These are phyloP conservation scores for Macrotrachela quadricornifera DNA, from an alignment of 1,140 invertebrate genomes.

Conservation along the genomic window DNA sequence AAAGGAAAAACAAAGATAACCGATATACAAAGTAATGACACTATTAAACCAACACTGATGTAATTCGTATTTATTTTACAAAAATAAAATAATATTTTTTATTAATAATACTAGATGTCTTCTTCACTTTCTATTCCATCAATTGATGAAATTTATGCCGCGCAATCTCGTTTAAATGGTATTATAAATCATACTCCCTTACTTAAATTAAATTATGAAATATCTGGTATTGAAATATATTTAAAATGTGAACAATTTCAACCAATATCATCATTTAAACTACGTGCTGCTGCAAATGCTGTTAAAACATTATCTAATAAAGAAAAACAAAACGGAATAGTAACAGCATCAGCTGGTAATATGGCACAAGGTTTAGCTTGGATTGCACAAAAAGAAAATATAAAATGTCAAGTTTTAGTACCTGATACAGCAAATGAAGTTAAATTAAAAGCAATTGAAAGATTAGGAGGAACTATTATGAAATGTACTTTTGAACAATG, in stretches of 20 bases:
- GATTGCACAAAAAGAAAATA: slow-evolving; percentile 10
- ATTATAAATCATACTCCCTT: slow-evolving; percentile 8
- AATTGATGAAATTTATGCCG: slow-evolving; percentile 7
- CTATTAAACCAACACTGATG: too few relatives aligned
- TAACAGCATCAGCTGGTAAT: slow-evolving; percentile 21
- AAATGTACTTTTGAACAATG: slow-evolving; percentile 17
- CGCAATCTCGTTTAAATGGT: slow-evolving; percentile 5
- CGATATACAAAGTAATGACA: too few relatives aligned
- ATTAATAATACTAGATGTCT: too few relatives aligned
- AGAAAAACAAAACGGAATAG: slow-evolving; percentile 13
- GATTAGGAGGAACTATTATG: slow-evolving; percentile 13
- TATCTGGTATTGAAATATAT: slow-evolving; percentile 14
- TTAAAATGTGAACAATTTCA: slow-evolving; percentile 22
- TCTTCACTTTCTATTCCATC: too few relatives aligned
- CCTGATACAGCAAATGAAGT: slow-evolving; percentile 16
- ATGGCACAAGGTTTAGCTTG: slow-evolving; percentile 19
- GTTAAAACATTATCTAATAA: slow-evolving; percentile 11
- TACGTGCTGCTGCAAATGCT: slow-evolving; percentile 17
- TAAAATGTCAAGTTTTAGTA: slow-evolving; percentile 15
- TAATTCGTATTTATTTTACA: too few relatives aligned
- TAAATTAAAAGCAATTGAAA: slow-evolving; percentile 14
- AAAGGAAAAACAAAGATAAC: too few relatives aligned
- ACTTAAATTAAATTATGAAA: slow-evolving; percentile 9
- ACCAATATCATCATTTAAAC: slow-evolving; percentile 19
- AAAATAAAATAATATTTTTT: too few relatives aligned